Conservation (phyloP, 1,140 invertebrate genomes). For the Drosophila nigrodunni region DNA sequence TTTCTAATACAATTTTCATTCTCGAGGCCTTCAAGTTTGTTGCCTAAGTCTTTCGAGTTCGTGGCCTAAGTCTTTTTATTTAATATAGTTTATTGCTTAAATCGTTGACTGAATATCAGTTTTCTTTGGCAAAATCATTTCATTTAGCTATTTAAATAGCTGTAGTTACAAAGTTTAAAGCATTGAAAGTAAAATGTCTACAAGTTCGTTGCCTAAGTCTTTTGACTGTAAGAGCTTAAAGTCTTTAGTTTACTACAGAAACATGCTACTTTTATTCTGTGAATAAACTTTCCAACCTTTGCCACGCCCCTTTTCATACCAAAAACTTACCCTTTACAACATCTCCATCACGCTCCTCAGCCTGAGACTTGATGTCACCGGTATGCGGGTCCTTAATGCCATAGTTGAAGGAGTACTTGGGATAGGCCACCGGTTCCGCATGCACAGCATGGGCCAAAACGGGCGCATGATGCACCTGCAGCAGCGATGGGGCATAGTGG, state of each 20-base stretch:
- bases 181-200: too few relatives aligned
- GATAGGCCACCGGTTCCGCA: constrained; percentile 85
- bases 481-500: constrained; percentile 74
- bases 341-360: constrained; percentile 87
- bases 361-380: constrained; percentile 88
- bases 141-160: too few relatives aligned
- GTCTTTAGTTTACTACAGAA: too few relatives aligned
- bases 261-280: too few relatives aligned
- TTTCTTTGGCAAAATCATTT: too few relatives aligned
- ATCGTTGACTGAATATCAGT: too few relatives aligned
- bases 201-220: constrained; percentile 67
- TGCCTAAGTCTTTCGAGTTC: constrained; percentile 37
- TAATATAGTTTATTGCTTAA: too few relatives aligned
- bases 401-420: constrained; percentile 86
- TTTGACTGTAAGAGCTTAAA: constrained; percentile 21
- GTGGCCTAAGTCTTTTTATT: constrained; percentile 22
- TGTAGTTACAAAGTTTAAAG: too few relatives aligned
- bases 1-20: too few relatives aligned
- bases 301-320: too few relatives aligned
- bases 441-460: constrained; percentile 76
- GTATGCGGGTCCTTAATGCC: constrained; percentile 86
- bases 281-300: too few relatives aligned
- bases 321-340: constrained; percentile 85
- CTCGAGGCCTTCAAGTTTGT: constrained; percentile 17
- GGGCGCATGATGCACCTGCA: constrained; percentile 79